These are phyloP conservation scores for Trachymyrmex cornetzi DNA, from an alignment of 1,140 invertebrate genomes.

Conservation along the genomic window DNA sequence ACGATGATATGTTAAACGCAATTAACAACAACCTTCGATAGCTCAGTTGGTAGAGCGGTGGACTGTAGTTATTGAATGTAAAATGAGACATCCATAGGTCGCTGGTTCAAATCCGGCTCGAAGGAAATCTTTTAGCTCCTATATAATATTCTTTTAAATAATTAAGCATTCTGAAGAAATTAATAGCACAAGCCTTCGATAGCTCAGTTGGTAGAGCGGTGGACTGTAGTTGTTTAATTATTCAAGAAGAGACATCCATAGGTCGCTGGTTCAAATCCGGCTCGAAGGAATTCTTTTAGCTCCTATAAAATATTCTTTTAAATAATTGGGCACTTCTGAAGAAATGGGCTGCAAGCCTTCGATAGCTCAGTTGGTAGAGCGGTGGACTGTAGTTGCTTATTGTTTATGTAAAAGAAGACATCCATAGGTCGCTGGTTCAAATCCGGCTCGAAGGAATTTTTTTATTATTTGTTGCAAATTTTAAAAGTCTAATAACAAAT, in stretches of 20 bases:
- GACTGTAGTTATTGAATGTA: slow-evolving; percentile 89
- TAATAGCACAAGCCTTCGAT: slow-evolving; percentile 88
- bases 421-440: slow-evolving; percentile 85
- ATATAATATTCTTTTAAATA: not conserved
- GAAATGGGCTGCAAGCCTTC: slow-evolving; percentile 87
- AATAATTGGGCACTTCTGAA: not conserved
- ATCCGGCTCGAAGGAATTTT: slow-evolving; percentile 83
- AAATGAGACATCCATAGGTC: slow-evolving; percentile 80
- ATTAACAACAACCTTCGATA: slow-evolving; percentile 88
- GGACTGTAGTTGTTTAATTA: slow-evolving; percentile 90
- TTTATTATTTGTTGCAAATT: slow-evolving; percentile 42
- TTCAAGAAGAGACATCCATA: slow-evolving; percentile 80
- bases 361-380: slow-evolving; percentile 96
- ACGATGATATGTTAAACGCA: not conserved
- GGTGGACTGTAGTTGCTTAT: slow-evolving; percentile 91
- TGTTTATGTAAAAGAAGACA: slow-evolving; percentile 44
- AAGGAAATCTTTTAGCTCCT: slow-evolving; percentile 75
- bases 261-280: slow-evolving; percentile 84
- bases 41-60: slow-evolving; percentile 96
- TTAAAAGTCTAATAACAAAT: not conserved
- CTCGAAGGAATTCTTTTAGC: slow-evolving; percentile 77
- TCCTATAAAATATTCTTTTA: not conserved
- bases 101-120: slow-evolving; percentile 85
- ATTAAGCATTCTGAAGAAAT: not conserved
- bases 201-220: slow-evolving; percentile 96